Base-by-base conservation (phyloP, 2,797 vertebrate species). In the Malurus splendens region DNA sequence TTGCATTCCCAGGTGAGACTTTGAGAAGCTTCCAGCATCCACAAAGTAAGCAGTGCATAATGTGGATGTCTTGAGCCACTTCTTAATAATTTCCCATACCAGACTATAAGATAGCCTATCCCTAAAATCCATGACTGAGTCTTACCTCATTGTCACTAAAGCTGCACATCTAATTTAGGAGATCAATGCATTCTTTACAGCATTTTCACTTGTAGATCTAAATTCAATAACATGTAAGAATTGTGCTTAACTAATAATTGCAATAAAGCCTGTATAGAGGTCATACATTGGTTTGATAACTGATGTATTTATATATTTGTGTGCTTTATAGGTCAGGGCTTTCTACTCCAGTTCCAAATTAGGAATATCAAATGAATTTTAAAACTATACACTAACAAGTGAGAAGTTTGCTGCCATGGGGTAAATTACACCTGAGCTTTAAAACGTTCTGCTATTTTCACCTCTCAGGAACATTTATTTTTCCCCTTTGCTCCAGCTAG, bases 231-330 rank as follows among this genome's bases (percentile, higher is more conserved):
- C 30, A 41, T n/a, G 3, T 70, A 60, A 93, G 66, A 87, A 89
- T 81, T 38, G 36, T 80, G 33, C 23, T 82, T 89, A 64, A 70
- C 38, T 85, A 50, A 52, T 83, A 81, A 83, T 72, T 81, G 60
- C 70, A 48, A n/a, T 75, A 78, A 77, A 85, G 70, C 17, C 47
- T 38, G 14, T 25, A 55, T 36, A 47, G 55, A 79, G 33, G 57
- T 39, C 52, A 82, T 70, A 78, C 7, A 25, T 87, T 72, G 71
- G 56, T 64, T 11, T 82, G 50, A 71, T 75, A 77, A 67, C 42
- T 48, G 41, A 80, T 57, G 51, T 85, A 90, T 91, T 77, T 92
- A 80, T 59, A 60, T 41, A 51, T 86, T 81, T 89, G 59, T 93
- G 38, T 64, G 38, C 85, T 92, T 93, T 93, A 18, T 55, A 76